Conservation (phyloP, 2,888 invertebrate species). For the Ligdia adustata region DNA sequence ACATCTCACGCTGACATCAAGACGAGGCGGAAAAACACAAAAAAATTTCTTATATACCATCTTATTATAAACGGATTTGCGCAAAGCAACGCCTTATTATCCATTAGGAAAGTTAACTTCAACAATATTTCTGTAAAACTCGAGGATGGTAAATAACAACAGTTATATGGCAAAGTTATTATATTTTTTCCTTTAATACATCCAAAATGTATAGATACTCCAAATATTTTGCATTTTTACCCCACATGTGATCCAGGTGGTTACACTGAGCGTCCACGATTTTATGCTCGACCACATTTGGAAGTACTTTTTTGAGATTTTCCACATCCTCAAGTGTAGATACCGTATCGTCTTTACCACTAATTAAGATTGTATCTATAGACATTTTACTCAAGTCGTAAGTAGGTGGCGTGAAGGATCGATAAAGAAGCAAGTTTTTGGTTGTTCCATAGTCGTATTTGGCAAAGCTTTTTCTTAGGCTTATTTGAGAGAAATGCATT, state of each 20-base stretch:
- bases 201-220: constrained; percentile 37
- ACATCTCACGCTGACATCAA: too few relatives aligned
- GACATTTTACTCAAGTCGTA: constrained; percentile 53
- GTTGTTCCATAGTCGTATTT: constrained; percentile 51
- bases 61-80: too few relatives aligned
- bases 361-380: constrained; percentile 44
- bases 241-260: constrained; percentile 57
- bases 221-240: constrained; percentile 32
- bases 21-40: too few relatives aligned
- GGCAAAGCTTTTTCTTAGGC: constrained; percentile 40
- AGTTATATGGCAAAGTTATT: too few relatives aligned
- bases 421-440: constrained; percentile 45
- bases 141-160: too few relatives aligned
- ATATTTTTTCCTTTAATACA: constrained; percentile 35
- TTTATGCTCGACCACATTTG: constrained; percentile 42
- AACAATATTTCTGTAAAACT: too few relatives aligned
- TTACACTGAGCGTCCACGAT: constrained; percentile 38
- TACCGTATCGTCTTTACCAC: constrained; percentile 48
- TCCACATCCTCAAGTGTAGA: constrained; percentile 46
- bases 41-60: too few relatives aligned
- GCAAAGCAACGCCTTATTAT: too few relatives aligned
- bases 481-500: constrained; percentile 49
- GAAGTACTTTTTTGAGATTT: constrained; percentile 37
- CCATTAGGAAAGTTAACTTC: too few relatives aligned
- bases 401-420: constrained; percentile 41